Percentiles rank a stretch among this genome's conserved stretches.
Conservation (phyloP, 2,888 invertebrate genomes). For the Tipula unca region DNA sequence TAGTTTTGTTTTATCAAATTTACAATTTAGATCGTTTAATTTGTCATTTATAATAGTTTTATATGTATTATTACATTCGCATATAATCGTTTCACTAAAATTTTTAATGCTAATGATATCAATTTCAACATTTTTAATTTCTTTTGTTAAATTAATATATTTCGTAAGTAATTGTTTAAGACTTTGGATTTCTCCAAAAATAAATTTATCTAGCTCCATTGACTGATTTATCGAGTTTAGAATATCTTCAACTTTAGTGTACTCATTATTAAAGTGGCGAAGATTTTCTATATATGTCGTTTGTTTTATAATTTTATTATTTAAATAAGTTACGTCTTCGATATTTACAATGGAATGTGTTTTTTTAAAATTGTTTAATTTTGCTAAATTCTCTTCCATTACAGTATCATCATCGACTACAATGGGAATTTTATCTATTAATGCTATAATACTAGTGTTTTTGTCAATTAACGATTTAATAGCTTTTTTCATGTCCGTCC, state of each 20-base stretch:
- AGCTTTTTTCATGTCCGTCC: slow-evolving; percentile 40
- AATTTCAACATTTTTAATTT: slow-evolving; percentile 40
- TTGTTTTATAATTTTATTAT: slow-evolving; percentile 39
- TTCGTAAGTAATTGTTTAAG: slow-evolving; percentile 24
- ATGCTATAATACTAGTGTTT: slow-evolving; percentile 44
- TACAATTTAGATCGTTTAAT: slow-evolving; percentile 35
- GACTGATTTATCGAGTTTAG: slow-evolving; percentile 26
- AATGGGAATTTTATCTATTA: slow-evolving; percentile 32
- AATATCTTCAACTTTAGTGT: slow-evolving; percentile 32
- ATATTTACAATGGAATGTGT: slow-evolving; percentile 30
- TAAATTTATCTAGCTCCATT: slow-evolving; percentile 27
- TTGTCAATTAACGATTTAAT: slow-evolving; percentile 38
- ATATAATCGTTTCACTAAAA: slow-evolving; percentile 39
- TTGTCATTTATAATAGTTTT: slow-evolving; percentile 32
- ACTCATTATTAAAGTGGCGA: slow-evolving; percentile 39
- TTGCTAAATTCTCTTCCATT: slow-evolving; percentile 36
- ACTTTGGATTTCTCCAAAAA: slow-evolving; percentile 30
- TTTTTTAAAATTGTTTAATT: slow-evolving; percentile 30
- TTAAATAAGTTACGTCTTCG: slow-evolving; percentile 36
- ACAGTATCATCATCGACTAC: slow-evolving; percentile 32
- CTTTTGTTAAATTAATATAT: slow-evolving; percentile 32
- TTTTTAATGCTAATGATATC: slow-evolving; percentile 42
- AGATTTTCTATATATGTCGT: slow-evolving; percentile 40
- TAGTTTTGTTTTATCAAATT: slow-evolving; percentile 35
- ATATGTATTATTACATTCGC: slow-evolving; percentile 35